Conservation (phyloP, 2,113 vertebrate genomes). For the Pomatostomus ruficeps region DNA sequence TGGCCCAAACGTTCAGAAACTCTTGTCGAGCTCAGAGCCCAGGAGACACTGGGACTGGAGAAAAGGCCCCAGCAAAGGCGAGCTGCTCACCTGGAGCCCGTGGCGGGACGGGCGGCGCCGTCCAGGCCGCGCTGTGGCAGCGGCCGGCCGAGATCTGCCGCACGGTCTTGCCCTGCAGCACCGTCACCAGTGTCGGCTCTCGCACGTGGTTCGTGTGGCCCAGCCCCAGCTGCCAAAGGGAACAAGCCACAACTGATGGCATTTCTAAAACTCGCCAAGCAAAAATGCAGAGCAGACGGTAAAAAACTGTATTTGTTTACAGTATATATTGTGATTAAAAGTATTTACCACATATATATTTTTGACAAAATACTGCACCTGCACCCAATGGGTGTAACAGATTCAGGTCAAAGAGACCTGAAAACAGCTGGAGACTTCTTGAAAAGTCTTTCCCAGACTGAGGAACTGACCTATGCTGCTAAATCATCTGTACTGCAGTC, state of each 20-base stretch:
- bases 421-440: background rate
- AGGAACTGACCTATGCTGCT: background rate
- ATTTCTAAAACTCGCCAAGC: background rate
- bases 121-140: conserved; percentile 85
- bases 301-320: background rate
- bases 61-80: no score
- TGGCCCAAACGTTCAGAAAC: background rate
- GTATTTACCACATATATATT: background rate
- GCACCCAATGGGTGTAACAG: fast-evolving
- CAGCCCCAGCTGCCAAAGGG: conserved; percentile 73
- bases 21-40: background rate
- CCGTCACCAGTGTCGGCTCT: conserved; percentile 78
- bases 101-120: conserved; percentile 70
- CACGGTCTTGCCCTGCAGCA: conserved; percentile 76
- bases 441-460: background rate
- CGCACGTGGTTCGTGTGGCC: conserved; percentile 83
- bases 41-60: background rate
- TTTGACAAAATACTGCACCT: background rate
- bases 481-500: background rate
- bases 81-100: conserved; percentile 69
- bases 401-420: background rate
- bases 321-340: background rate
- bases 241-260: background rate
- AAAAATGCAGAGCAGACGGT: background rate
- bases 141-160: conserved; percentile 81